Base-by-base conservation (phyloP, 1,140 invertebrate species). In the Papilio machaon region DNA sequence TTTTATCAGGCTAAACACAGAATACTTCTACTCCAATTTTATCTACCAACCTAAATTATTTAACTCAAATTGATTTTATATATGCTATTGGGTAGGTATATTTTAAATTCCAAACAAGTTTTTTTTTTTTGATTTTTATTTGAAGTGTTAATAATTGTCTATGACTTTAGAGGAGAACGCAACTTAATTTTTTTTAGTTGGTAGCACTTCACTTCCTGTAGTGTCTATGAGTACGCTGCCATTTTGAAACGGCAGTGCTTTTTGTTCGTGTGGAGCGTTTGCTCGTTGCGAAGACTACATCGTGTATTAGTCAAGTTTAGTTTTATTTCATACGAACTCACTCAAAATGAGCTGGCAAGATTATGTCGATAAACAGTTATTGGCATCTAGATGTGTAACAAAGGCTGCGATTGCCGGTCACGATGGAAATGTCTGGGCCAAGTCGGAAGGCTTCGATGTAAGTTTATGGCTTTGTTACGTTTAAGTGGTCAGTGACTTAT, bases 331-430 rank as follows among this genome's bases (percentile, higher is more conserved):
- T 90, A 91, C 88, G 93, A 94, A 94, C 92, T 92, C 85, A 89
- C 89, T 91, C 93, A 94, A 91, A 91, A 99, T 98, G 98, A 98
- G 98, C 97, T 99, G 98, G 98, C 98, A 99, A 97, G 98, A 98
- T 97, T 99, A 99, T 96, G 98, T 99, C 94, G 98, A 99, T 96
- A 99, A 98, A 96, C 98, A 99, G 96, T 97, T 99, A 95, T 96
- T 99, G 95, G 98, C 98, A 90, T 98, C 98, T 91, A 97, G 97
- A 95, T 98, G 97, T 97, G 97, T 98, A 87, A 97, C 97, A 95
- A 98, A 98, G 96, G 98, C 98, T 87, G 98, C 97, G 86, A 99
- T 99, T 94, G 98, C 97, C 92, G 98, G 98, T 95, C 97, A 98
- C 95, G 98, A 99, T 95, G 98, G 98, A 94, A 98, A 98, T 95